These are phyloP conservation scores for Rhinatrema bivittatum DNA, from an alignment of 2,797 vertebrate species.

Conservation along the genomic window DNA sequence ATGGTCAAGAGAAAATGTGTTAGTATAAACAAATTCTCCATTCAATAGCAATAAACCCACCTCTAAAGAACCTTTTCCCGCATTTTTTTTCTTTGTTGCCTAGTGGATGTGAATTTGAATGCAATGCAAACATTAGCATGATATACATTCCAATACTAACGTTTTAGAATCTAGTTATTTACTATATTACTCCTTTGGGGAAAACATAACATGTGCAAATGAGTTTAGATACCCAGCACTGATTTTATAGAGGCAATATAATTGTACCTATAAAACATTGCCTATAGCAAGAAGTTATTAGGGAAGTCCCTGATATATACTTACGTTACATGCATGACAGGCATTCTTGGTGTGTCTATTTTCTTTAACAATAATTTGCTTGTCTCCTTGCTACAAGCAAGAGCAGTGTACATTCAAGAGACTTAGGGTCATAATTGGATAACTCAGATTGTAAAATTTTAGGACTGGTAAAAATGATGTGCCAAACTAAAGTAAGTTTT, in stretches of 20 bases:
- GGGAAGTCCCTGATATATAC: conserved; percentile 17
- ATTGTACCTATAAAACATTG: conserved; percentile 51
- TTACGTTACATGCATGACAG: not conserved
- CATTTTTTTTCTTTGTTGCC: conserved; percentile 21
- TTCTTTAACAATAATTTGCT: conserved; percentile 15
- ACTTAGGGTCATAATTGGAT: conserved; percentile 15
- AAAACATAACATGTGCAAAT: conserved; percentile 40
- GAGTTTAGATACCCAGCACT: conserved; percentile 44
- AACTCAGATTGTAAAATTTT: conserved; percentile 1
- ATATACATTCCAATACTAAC: conserved; percentile 42
- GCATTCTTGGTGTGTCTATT: conserved; percentile 28
- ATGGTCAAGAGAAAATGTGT: conserved; percentile 20
- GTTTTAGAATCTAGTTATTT: conserved; percentile 40
- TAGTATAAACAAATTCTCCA: conserved; percentile 25
- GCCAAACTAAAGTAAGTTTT: too few relatives aligned
- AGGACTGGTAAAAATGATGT: too few relatives aligned
- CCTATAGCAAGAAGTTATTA: conserved; percentile 35
- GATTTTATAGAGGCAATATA: conserved; percentile 41
- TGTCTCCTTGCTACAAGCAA: conserved; percentile 18
- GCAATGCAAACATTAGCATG: conserved; percentile 19
- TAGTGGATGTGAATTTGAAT: conserved; percentile 39
- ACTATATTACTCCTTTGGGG: conserved; percentile 41
- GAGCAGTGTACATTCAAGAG: conserved; percentile 12
- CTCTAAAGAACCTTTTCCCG: conserved; percentile 25
- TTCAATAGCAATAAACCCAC: conserved; percentile 38